Evolutionary conservation across 2,113 vertebrate species (phyloP), one percentile per base, ranked within the genome.

Genomic region (Dendropsophus ebraccatus): DNA sequence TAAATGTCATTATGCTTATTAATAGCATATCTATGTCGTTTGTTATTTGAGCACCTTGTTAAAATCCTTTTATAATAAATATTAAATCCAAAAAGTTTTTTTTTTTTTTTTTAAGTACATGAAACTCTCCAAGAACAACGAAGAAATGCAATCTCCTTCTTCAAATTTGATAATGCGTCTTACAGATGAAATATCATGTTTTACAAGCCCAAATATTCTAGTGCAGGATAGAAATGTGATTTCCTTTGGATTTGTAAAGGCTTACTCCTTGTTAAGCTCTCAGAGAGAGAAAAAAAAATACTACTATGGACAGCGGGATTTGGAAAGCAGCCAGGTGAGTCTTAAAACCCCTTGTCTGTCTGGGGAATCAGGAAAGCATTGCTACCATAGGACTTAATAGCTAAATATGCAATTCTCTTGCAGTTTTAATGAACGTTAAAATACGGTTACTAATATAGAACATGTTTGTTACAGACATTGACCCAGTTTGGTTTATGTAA

Each of bases 221-320:
- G 72, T 77, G 72, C 73, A 76, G 72, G 37, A 65, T 84, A 56
- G 41, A 79, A 79, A 85, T 79, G 62, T 79, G 62, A 79, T 78
- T 70, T 85, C 47, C 19, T 47, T 62, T 85, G 75, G 60, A 79
- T 79, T 85, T 79, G 60, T 70, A 79, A 85, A 79, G 35, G 75
- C 45, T 85, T 79, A 85, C 56, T 56, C 49, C 30, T 54, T 70
- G 84, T 85, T 85, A 85, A 85, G 84, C 75, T 85, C 49, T 54
- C 30, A 49, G 83, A 9, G 58, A 28, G 41, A 8, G 8, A 8
- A 41, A 79, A 67, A 78, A 52, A 79, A 70, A 70, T 79, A 77
- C 75, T 85, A 69, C 84, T 85, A 79, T 30, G 58, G 58, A 79
- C 83, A 79, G 41, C 60, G 49, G 37, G 47, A 70, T 67, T 47